Base-by-base conservation (phyloP, 2,113 vertebrate genomes). In the Pleuronectes platessa region DNA sequence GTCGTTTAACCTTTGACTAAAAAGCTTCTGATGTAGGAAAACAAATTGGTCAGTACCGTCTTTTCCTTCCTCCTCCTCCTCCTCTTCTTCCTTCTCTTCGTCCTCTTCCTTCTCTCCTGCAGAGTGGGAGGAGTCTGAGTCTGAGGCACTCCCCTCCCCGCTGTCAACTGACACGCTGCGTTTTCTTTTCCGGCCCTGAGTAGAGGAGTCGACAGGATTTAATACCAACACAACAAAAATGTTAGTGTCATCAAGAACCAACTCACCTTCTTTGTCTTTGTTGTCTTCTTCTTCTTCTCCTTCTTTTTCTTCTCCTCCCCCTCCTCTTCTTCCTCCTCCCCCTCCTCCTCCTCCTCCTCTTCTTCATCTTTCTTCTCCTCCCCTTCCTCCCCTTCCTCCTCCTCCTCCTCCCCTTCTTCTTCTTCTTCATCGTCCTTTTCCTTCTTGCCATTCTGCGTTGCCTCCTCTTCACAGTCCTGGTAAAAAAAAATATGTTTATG, bases 111-210 rank as follows among this genome's bases (percentile, higher is more conserved):
- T 87, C 55, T 91, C 90, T 18, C 86, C 78, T 0, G 92, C 92
- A 13, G 91, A 92, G 79, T 89, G 94, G 71, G 94, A 94, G 51
- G 94, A 94, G 82, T 95, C 95, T 0, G 93, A 93, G 31, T 95
- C 96, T 0, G 94, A 93, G 47, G 90, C 94, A 0, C 95, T 8
- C 90, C 95, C 92, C 71, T 93, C 92, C 0, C 89, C 91, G 0
- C 91, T 92, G 87, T 93, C 92, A 0, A 77, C 92, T 0, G 92
- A 93, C 69, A 88, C 42, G 13, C 96, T 97, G 68, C 91, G 95
- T 67, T 97, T 96, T 84, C 96, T 89, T 72, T 96, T 97, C 59
- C 95, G 93, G 80, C 89, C 91, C 79, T 93, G 78, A 93, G 92
- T 83, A 51, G n/a, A 42, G 68, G 58, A 45, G 68, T n/a, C 20